Evolutionary conservation across 2,888 invertebrate genomes (phyloP).

Genomic region (Arrhopalites spinosus): DNA sequence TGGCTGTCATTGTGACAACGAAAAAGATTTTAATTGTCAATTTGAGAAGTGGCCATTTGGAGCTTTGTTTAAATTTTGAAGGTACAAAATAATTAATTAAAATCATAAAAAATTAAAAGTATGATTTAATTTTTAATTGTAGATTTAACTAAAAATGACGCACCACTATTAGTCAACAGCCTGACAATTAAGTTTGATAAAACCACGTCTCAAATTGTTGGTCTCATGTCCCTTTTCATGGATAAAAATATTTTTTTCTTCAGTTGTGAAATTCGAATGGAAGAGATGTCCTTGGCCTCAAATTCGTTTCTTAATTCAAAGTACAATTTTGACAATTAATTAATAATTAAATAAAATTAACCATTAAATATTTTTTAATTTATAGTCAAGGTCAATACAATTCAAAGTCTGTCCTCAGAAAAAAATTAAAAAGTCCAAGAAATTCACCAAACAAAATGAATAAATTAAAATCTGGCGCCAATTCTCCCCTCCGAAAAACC

Average conservation of each 20-base stretch:
- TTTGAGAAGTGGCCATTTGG: constrained; percentile 44
- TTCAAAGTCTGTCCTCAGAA: constrained; percentile 49
- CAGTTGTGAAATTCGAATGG: neutral
- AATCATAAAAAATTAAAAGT: no score
- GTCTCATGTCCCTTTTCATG: constrained; percentile 8
- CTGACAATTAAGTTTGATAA: neutral
- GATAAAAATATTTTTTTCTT: constrained; percentile 22
- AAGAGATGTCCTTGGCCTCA: no score
- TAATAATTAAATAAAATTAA: constrained; percentile 1
- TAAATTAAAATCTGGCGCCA: neutral
- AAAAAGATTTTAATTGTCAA: constrained; percentile 43
- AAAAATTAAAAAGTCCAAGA: constrained; percentile 50
- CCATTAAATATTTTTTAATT: constrained; percentile 1
- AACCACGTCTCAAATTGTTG: neutral
- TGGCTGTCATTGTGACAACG: constrained; percentile 42
- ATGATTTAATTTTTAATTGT: neutral
- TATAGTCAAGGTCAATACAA: constrained; percentile 39
- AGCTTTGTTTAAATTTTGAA: constrained; percentile 39
- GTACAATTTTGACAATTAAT: no score
- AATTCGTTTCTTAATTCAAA: no score
- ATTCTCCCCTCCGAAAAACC: neutral
- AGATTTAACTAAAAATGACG: neutral
- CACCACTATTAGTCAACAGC: neutral
- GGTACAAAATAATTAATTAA: constrained; percentile 37
- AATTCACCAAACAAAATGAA: neutral